These are phyloP conservation scores for Stenoptilia bipunctidactyla DNA, from an alignment of 2,888 invertebrate genomes.

Conservation along the genomic window DNA sequence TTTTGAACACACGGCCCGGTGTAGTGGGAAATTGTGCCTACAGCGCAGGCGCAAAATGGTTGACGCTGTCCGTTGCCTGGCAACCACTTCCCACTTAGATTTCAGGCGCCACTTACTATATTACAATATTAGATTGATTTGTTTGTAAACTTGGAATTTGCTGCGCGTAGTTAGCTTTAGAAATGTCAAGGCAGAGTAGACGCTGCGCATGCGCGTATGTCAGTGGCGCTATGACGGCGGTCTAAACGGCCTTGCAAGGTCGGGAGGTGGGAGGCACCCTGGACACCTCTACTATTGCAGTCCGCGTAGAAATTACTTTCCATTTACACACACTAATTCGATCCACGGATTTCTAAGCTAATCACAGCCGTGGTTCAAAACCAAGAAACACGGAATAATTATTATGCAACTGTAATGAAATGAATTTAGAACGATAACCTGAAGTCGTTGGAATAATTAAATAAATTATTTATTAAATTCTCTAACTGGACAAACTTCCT, in stretches of 20 bases:
- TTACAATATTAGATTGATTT: neutral
- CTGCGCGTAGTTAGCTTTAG: neutral
- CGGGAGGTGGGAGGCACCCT: conserved; percentile 10
- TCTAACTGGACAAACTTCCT: too few species aligned
- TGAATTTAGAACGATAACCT: too few species aligned
- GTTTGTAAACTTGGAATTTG: neutral
- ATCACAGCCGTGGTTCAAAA: neutral
- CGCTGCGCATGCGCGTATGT: conserved; percentile 15
- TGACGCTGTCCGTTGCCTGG: conserved; percentile 37
- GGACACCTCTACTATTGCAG: conserved; percentile 1
- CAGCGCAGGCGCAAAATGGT: conserved; percentile 19
- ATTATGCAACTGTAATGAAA: too few species aligned
- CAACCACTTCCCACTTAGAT: conserved; percentile 24
- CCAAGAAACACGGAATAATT: too few species aligned
- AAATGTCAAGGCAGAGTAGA: neutral
- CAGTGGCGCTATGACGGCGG: conserved; percentile 9
- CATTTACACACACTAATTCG: conserved; percentile 1
- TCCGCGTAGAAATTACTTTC: conserved; percentile 6
- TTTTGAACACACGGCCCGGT: conserved; percentile 19
- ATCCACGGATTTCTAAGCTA: neutral
- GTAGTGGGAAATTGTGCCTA: conserved; percentile 7
- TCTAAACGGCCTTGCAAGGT: conserved; percentile 38
- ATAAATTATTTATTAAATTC: too few species aligned
- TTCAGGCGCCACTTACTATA: neutral
- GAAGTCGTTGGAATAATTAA: too few species aligned